Conservation (phyloP, 2,797 vertebrate genomes). For the Hoplostethus mediterraneus region DNA sequence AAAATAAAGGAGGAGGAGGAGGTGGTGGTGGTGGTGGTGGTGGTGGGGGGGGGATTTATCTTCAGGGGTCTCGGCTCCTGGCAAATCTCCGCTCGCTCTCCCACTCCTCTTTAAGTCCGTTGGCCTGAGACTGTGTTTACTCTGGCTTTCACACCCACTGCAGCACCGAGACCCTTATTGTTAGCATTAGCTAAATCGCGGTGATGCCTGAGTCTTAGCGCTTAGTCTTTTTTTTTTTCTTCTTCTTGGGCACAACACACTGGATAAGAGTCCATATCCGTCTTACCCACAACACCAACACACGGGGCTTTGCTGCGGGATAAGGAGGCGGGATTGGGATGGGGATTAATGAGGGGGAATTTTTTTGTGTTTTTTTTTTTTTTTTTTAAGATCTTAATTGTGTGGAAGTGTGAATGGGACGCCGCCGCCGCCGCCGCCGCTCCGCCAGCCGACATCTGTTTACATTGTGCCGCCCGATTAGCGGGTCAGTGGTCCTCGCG, state of each 20-base stretch:
- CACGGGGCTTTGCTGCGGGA: slow-evolving; percentile 78
- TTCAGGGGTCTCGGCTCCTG: slow-evolving; percentile 55
- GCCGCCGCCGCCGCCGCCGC: slow-evolving; percentile 6
- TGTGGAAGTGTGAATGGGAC: slow-evolving; percentile 76
- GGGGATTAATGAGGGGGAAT: slow-evolving; percentile 84
- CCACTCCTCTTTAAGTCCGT: slow-evolving; percentile 61
- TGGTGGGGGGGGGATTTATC: slow-evolving; percentile 43
- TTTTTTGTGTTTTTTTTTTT: slow-evolving; percentile 65
- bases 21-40: too few species aligned
- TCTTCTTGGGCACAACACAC: slow-evolving; percentile 84
- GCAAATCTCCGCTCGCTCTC: slow-evolving; percentile 76
- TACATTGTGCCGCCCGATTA: slow-evolving; percentile 81
- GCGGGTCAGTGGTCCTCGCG: slow-evolving; percentile 77
- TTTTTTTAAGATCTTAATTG: slow-evolving; percentile 79
- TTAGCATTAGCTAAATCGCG: slow-evolving; percentile 81
- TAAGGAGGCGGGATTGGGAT: slow-evolving; percentile 79
- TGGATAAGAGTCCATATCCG: slow-evolving; percentile 86
- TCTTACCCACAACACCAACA: slow-evolving; percentile 83
- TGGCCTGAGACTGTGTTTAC: slow-evolving; percentile 76
- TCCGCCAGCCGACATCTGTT: slow-evolving; percentile 75
- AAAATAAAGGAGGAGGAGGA: not conserved
- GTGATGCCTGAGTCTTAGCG: slow-evolving; percentile 82
- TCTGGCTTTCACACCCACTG: slow-evolving; percentile 81
- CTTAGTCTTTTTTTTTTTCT: too few species aligned
- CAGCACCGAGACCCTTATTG: slow-evolving; percentile 74